A percentile compares a stretch with the other conserved stretches of the same genome.
Evolutionary conservation across 1,140 invertebrate species (phyloP).

Genomic region (Spodoptera frugiperda): DNA sequence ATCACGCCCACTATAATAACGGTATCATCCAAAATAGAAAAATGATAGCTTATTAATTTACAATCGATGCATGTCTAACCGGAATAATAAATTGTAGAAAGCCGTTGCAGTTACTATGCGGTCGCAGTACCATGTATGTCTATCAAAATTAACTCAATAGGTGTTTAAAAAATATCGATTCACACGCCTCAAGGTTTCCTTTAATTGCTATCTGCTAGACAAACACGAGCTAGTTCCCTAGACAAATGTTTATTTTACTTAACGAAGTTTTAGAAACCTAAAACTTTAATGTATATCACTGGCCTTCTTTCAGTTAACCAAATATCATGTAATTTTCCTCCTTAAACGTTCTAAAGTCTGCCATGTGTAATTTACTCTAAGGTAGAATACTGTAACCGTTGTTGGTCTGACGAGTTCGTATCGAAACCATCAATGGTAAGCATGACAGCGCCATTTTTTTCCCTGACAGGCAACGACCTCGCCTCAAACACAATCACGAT

Average conservation of each 20-base stretch:
- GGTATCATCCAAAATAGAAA: conserved; percentile 38
- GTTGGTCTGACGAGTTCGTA: conserved; percentile 60
- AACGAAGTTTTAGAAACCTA: neutral
- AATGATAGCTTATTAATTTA: conserved; percentile 41
- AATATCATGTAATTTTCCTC: no score
- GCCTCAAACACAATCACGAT: conserved; percentile 50
- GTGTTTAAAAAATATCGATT: no score
- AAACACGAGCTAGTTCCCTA: neutral
- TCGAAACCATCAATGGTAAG: conserved; percentile 61
- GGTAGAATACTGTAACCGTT: conserved; percentile 67
- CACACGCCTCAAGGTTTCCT: neutral
- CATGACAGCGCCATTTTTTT: conserved; percentile 67
- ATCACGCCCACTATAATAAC: conserved; percentile 47
- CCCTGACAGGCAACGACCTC: conserved; percentile 74
- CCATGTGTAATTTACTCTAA: conserved; percentile 47
- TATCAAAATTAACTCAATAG: no score
- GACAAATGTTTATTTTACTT: neutral
- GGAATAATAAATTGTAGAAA: conserved; percentile 1
- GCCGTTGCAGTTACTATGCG: neutral
- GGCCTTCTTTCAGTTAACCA: no score
- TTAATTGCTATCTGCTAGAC: neutral
- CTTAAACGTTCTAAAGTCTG: neutral
- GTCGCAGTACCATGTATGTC: neutral
- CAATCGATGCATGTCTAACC: conserved; percentile 37
- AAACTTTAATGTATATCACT: no score